These are phyloP conservation scores for Sphaeridia pumilis DNA, from an alignment of 2,888 invertebrate species.

Conservation along the genomic window DNA sequence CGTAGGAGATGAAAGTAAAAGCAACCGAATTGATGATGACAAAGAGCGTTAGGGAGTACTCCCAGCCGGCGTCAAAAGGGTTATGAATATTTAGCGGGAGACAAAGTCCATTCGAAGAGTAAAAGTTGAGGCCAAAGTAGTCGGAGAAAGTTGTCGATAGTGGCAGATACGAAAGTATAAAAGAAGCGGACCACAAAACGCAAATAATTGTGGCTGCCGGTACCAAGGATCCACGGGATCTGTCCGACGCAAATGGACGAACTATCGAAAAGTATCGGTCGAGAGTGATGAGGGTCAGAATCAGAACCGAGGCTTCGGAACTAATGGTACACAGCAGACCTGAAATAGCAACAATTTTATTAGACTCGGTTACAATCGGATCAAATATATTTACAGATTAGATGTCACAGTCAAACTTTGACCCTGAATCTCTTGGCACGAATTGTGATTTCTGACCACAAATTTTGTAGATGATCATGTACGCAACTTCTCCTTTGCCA, in stretches of 20 bases:
- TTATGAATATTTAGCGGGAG: slow-evolving; percentile 51
- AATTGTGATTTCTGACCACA: too few relatives aligned
- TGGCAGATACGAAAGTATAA: slow-evolving; percentile 44
- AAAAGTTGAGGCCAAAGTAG: slow-evolving; percentile 49
- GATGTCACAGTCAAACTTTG: too few relatives aligned
- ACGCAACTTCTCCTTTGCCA: too few relatives aligned
- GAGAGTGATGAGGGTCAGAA: slow-evolving; percentile 50
- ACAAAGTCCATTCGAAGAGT: slow-evolving; percentile 51
- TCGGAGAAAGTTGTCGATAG: slow-evolving; percentile 38
- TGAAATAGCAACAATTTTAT: slow-evolving; percentile 34
- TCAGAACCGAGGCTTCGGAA: slow-evolving; percentile 50
- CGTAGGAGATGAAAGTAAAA: slow-evolving; percentile 47
- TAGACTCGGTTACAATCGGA: too few relatives aligned
- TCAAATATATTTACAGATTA: too few relatives aligned
- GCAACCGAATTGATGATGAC: slow-evolving; percentile 48
- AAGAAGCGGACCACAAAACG: slow-evolving; percentile 34
- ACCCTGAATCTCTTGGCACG: too few relatives aligned
- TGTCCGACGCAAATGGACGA: slow-evolving; percentile 44
- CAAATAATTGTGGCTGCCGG: slow-evolving; percentile 12
- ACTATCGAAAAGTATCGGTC: slow-evolving; percentile 52
- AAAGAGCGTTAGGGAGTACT: slow-evolving; percentile 49
- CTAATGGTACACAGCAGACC: slow-evolving; percentile 51
- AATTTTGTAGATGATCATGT: too few relatives aligned
- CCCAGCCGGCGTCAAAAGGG: slow-evolving; percentile 51
- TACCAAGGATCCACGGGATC: slow-evolving; percentile 36